Base-by-base conservation (phyloP, 2,888 invertebrate genomes). In the Plebejus argus region DNA sequence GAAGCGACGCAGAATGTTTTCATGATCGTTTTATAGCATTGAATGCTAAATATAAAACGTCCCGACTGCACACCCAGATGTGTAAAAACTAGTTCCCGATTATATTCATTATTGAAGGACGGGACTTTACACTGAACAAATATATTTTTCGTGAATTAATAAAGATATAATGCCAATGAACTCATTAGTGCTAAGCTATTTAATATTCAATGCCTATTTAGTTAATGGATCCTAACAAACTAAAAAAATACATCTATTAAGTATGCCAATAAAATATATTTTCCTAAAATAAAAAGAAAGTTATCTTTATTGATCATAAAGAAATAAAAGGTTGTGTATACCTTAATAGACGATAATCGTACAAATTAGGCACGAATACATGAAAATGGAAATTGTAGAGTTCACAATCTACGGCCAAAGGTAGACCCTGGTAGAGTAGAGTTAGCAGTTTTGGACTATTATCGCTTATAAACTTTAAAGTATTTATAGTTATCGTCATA, bases 1-100 rank as follows among this genome's bases (percentile, higher is more conserved):
- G 71, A 20, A 49, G 49, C 53, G 66, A 66, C 66, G 74, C 72
- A 53, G 74, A 74, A 74, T 53, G 74, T 33, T 53, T 74, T 74
- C 45, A 49, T 74, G 53, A 8, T 45, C 74, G 28, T 74, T 74
- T 74, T 74, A 74, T 74, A 28, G 45, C 72, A 72, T 72, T 72
- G 72, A 45, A 72, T 45, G 72, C 72, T 72, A 74, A 74, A 74
- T 74, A 49, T 74, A 74, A 74, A 74, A 49, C 74, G 33, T 74
- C 74, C 28, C 18, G 28, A 74, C 66, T 66, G 28, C 66, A 66
- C 66, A 66, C 28, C 66, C 66, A 49, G 74, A 74, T 74, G 74
- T 74, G 45, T 49, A 53, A 18, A 74, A 74, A 74, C 74, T 53
- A 74, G 74, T 74, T 74, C 74, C 53, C 74, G 74, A 49, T 74